These are phyloP conservation scores for Chesias legatella DNA, from an alignment of 2,888 invertebrate genomes.

Conservation along the genomic window DNA sequence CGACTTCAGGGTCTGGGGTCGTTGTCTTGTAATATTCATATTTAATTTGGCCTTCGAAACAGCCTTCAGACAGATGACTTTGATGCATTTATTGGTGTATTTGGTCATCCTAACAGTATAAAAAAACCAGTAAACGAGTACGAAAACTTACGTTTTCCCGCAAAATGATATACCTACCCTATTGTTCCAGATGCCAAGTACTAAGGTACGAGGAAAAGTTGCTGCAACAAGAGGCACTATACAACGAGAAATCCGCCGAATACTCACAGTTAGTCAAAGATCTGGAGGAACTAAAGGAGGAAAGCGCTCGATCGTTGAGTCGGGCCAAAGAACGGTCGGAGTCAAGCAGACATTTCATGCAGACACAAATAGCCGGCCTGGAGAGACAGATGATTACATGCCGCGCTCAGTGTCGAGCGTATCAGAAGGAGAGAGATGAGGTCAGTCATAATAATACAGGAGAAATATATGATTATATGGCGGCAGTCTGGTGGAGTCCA, in stretches of 20 bases:
- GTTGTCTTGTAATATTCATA: too few relatives aligned
- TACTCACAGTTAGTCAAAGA: slow-evolving; percentile 45
- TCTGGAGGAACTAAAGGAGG: slow-evolving; percentile 52
- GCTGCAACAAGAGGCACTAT: slow-evolving; percentile 45
- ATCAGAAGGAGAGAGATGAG: slow-evolving; percentile 68
- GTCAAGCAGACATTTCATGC: slow-evolving; percentile 55
- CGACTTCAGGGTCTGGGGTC: too few relatives aligned
- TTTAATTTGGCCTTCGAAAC: too few relatives aligned
- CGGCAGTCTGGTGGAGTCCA: too few relatives aligned
- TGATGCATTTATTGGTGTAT: too few relatives aligned
- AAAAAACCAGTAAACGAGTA: too few relatives aligned
- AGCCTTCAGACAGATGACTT: too few relatives aligned
- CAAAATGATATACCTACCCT: neutral
- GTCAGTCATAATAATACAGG: slow-evolving; percentile 35
- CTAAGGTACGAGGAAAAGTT: slow-evolving; percentile 57
- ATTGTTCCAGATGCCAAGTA: slow-evolving; percentile 41
- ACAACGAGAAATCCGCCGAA: slow-evolving; percentile 52
- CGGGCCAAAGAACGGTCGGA: slow-evolving; percentile 59
- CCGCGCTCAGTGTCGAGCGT: slow-evolving; percentile 57
- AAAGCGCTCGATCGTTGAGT: slow-evolving; percentile 44
- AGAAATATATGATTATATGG: too few relatives aligned
- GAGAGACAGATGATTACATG: slow-evolving; percentile 64
- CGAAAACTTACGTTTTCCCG: too few relatives aligned
- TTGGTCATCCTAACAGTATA: too few relatives aligned
- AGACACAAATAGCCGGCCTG: slow-evolving; percentile 61